Conservation (phyloP, 2,113 vertebrate genomes). For the Sterrhoptilus dennistouni region DNA sequence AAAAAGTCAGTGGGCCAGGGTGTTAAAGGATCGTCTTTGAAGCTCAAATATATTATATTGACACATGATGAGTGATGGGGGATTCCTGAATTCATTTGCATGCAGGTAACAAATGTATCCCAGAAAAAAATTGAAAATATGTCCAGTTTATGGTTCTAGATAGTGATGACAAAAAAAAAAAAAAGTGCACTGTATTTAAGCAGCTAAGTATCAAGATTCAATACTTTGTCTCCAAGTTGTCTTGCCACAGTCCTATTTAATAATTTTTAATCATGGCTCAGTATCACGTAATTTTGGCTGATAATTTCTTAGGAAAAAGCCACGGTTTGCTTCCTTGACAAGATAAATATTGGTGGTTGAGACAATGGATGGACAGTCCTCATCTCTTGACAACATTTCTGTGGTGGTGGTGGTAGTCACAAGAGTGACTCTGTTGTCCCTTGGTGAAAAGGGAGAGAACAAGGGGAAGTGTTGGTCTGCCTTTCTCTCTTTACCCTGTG, state of each 20-base stretch:
- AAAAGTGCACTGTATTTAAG: neutral
- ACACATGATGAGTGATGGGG: neutral
- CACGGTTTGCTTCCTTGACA: neutral
- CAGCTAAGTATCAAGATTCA: neutral
- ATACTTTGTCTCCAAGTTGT: neutral
- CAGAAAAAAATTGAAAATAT: neutral
- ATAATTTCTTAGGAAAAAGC: neutral
- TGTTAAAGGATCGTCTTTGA: neutral
- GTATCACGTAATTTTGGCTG: rapidly evolving
- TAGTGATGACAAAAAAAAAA: neutral
- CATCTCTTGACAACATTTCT: neutral
- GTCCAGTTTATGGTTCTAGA: neutral
- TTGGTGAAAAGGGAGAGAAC: neutral
- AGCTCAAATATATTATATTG: neutral
- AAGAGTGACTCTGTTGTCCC: neutral
- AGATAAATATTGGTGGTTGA: neutral
- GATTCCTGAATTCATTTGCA: neutral
- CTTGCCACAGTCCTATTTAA: neutral
- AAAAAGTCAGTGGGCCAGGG: too few relatives aligned
- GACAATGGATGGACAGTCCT: neutral
- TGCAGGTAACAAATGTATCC: neutral
- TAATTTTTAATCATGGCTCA: neutral
- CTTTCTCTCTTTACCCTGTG: neutral
- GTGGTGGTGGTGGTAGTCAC: neutral
- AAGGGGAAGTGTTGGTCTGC: neutral